Base-by-base conservation (phyloP, 1,140 invertebrate genomes). In the Diachasmimorpha longicaudata region DNA sequence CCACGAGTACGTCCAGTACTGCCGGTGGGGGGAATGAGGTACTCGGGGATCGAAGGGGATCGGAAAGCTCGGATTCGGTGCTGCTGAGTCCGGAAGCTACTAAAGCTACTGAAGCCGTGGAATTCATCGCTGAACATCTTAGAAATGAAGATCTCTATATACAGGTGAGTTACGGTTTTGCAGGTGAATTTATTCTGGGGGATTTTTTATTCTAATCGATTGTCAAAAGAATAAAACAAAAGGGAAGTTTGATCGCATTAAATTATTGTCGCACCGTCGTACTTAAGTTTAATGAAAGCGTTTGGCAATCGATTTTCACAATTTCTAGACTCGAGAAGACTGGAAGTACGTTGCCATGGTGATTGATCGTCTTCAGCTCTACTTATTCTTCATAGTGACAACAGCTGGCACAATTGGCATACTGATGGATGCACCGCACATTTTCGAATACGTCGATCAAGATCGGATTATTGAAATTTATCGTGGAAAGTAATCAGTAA, bases 291-390 rank as follows among this genome's bases (percentile, higher is more conserved):
- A 31, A 31, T 31, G 2, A 31, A 31, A 31, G 2, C 2, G 31
- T 31, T 31, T 31, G 6, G 2, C 6, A 31, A 31, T 31, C 31
- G 31, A 31, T 31, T 31, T 31, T 31, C 6, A 31, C 31, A 31
- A 67, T 36, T 90, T 91, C 31, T 87, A 99, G 97, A 97, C 97
- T 74, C 93, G 97, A 75, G 97, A 99, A 89, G 98, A 99, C 90
- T 99, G 98, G 98, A 99, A 99, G 85, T 99, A 99, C 87, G 97
- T 99, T 8, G 98, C 98, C 39, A 98, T 99, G 96, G 98, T 99
- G 37, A 98, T 99, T 81, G 98, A 99, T 91, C 93, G 98, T 81
- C 90, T 99, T 67, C 96, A 99, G 85, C 91, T 99, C 74, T 98
- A 98, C 86, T 95, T 99, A 81, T 99, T 99, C 90, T 98, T 99